Evolutionary conservation across 2,888 invertebrate species (phyloP).

Genomic region (Ornithoptera priamus): DNA sequence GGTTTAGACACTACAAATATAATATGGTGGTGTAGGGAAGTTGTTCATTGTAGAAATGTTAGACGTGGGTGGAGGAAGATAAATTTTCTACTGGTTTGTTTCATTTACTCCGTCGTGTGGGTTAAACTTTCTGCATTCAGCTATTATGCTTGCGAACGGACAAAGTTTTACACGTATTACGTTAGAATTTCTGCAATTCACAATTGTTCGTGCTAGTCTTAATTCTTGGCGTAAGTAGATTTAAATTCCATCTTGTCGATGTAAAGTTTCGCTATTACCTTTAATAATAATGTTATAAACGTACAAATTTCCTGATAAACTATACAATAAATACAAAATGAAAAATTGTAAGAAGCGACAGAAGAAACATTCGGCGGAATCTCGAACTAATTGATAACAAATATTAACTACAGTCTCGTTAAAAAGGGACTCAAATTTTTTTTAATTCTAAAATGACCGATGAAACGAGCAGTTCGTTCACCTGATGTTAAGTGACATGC

Average conservation of each 20-base stretch:
- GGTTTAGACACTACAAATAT: not conserved
- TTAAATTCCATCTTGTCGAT: not conserved
- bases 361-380: too few species aligned
- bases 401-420: too few species aligned
- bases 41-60: not conserved
- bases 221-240: not conserved
- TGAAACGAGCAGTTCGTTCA: too few species aligned
- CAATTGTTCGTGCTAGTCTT: not conserved
- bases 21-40: not conserved
- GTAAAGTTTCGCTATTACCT: not conserved
- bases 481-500: too few species aligned
- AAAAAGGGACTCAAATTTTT: too few species aligned
- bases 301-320: too few species aligned
- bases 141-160: not conserved
- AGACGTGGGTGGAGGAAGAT: not conserved
- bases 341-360: too few species aligned
- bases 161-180: not conserved
- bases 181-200: not conserved
- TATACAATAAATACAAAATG: too few species aligned
- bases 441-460: too few species aligned
- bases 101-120: slow-evolving; percentile 7
- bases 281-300: too few species aligned
- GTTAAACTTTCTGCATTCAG: not conserved
- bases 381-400: too few species aligned
- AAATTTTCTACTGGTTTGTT: slow-evolving; percentile 12